A percentile compares a stretch with the other conserved stretches of the same genome.
Evolutionary conservation across 2,113 vertebrate genomes (phyloP).

Genomic region (Ploceus nigricollis): DNA sequence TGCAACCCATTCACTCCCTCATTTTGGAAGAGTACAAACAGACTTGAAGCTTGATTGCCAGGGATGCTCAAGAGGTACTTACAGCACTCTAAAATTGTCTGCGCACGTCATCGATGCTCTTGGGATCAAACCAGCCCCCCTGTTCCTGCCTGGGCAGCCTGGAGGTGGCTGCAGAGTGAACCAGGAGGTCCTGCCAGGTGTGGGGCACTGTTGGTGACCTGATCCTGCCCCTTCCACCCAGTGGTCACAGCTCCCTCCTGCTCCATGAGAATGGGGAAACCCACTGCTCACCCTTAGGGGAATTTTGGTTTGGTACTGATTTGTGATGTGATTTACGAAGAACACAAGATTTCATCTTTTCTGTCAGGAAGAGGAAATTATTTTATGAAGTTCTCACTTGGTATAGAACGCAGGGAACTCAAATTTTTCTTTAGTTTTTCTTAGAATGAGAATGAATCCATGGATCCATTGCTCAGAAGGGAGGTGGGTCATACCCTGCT

Average conservation of each 20-base stretch:
- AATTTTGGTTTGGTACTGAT: background rate
- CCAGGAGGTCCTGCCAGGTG: background rate
- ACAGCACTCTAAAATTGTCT: background rate
- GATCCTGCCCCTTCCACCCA: background rate
- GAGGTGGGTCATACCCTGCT: background rate
- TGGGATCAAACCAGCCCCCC: background rate
- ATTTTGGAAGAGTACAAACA: background rate
- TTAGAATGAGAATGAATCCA: background rate
- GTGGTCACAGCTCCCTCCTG: background rate
- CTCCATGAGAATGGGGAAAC: fast-evolving
- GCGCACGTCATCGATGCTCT: fast-evolving
- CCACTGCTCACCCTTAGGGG: fast-evolving
- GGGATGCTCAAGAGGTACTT: background rate
- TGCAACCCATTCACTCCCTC: background rate
- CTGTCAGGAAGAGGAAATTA: background rate
- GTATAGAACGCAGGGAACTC: background rate
- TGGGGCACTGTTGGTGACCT: background rate
- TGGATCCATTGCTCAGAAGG: background rate
- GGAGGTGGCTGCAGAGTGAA: background rate
- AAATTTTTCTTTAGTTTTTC: background rate
- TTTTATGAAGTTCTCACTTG: background rate
- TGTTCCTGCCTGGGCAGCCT: background rate
- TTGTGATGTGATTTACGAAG: background rate
- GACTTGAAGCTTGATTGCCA: background rate
- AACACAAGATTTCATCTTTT: background rate